Evolutionary conservation across 2,888 invertebrate genomes (phyloP).

Genomic region (Bellardia bayeri): DNA sequence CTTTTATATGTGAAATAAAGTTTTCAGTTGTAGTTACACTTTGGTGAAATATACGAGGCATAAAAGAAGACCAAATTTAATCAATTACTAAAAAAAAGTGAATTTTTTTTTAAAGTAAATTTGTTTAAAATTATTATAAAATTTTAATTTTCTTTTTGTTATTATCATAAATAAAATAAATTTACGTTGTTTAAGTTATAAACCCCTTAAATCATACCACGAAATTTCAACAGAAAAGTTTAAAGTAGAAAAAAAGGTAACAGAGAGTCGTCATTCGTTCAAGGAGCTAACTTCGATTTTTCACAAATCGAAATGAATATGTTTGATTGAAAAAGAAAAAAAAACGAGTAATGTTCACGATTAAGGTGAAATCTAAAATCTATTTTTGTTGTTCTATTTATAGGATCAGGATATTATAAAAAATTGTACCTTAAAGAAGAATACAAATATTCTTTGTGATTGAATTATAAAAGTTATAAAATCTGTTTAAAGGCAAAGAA

Average conservation of each 20-base stretch:
- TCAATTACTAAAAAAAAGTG: slow-evolving; percentile 35
- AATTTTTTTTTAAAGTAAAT: slow-evolving; percentile 40
- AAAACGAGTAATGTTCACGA: slow-evolving; percentile 31
- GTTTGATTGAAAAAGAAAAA: slow-evolving; percentile 12
- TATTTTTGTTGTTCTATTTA: slow-evolving; percentile 59
- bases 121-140: slow-evolving; percentile 23
- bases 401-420: slow-evolving; percentile 64
- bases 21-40: slow-evolving; percentile 70
- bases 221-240: slow-evolving; percentile 14
- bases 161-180: slow-evolving; percentile 9
- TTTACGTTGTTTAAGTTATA: slow-evolving; percentile 25
- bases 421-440: slow-evolving; percentile 45
- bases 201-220: slow-evolving; percentile 56
- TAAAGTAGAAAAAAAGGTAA: slow-evolving; percentile 52
- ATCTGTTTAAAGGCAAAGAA: slow-evolving; percentile 46
- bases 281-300: slow-evolving; percentile 76
- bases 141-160: slow-evolving; percentile 56
- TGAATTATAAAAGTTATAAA: slow-evolving; percentile 4
- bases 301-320: slow-evolving; percentile 73
- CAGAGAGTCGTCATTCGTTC: slow-evolving; percentile 30
- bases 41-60: slow-evolving; percentile 64
- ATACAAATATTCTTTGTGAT: slow-evolving; percentile 34
- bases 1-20: slow-evolving; percentile 58
- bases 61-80: slow-evolving; percentile 30
- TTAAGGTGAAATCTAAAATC: slow-evolving; percentile 26